A percentile compares a stretch with the other conserved stretches of the same genome.
Evolutionary conservation across 1,140 invertebrate species (phyloP).

Genomic region (Laupala kohalensis): DNA sequence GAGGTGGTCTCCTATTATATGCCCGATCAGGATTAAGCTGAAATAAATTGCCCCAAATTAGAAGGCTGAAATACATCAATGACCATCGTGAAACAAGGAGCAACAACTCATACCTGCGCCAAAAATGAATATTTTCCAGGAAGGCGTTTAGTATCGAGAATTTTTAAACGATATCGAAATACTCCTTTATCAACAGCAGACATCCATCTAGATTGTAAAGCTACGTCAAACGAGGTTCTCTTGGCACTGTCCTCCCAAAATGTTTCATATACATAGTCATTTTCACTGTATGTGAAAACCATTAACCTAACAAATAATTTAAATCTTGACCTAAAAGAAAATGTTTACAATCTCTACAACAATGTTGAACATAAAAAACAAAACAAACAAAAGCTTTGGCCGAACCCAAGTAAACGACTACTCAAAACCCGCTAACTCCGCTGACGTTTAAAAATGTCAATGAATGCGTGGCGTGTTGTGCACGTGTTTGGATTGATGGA

Average conservation of each 20-base stretch:
- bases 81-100: not conserved
- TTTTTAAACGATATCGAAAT: constrained; percentile 16
- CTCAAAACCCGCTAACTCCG: too few species aligned
- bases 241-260: not conserved
- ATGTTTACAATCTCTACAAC: too few species aligned
- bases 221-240: constrained; percentile 11
- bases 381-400: too few species aligned
- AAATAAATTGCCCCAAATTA: constrained; percentile 5
- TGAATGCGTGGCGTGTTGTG: too few species aligned
- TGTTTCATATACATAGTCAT: constrained; percentile 9
- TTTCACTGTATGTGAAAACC: constrained; percentile 3
- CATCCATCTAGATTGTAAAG: constrained; percentile 15
- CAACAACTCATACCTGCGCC: constrained; percentile 15
- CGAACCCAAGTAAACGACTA: too few species aligned
- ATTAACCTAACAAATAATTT: not conserved
- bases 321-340: too few species aligned
- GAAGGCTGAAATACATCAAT: not conserved
- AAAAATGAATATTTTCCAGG: constrained; percentile 18
- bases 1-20: constrained; percentile 30
- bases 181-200: constrained; percentile 13
- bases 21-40: constrained; percentile 33
- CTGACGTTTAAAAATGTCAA: too few species aligned
- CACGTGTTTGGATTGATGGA: too few species aligned
- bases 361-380: too few species aligned
- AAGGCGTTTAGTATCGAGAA: constrained; percentile 15